These are phyloP conservation scores for Mycalesis mineus DNA, from an alignment of 2,888 invertebrate genomes.

Conservation along the genomic window DNA sequence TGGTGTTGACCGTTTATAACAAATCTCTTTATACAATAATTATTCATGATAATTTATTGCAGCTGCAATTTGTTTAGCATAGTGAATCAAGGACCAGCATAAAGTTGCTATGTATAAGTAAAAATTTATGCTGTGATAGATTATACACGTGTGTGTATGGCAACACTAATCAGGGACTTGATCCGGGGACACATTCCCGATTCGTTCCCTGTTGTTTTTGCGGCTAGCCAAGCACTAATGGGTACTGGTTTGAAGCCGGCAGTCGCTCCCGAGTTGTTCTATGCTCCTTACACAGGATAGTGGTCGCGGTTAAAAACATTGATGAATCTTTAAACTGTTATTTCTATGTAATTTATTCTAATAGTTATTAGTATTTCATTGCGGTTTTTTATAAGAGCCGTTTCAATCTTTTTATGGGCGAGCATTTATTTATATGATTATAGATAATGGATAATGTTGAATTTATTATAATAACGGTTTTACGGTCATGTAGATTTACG, in stretches of 20 bases:
- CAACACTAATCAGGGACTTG: conserved; percentile 49
- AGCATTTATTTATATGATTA: neutral
- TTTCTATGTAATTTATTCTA: conserved; percentile 28
- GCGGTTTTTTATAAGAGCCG: conserved; percentile 17
- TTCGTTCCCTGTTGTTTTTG: conserved; percentile 78
- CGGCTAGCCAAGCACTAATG: conserved; percentile 71
- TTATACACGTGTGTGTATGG: conserved; percentile 36
- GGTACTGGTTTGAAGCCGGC: conserved; percentile 65
- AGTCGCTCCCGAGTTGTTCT: conserved; percentile 27
- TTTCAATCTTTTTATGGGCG: conserved; percentile 11
- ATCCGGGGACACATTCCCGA: conserved; percentile 74
- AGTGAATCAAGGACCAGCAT: no score
- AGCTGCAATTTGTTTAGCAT: no score
- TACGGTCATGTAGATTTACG: neutral
- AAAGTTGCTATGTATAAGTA: neutral
- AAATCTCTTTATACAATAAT: no score
- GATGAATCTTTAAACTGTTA: conserved; percentile 29
- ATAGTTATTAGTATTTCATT: conserved; percentile 23
- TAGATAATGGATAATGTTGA: neutral
- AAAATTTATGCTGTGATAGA: conserved; percentile 23
- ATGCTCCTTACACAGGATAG: conserved; percentile 22
- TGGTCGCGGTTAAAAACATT: conserved; percentile 22
- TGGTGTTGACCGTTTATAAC: no score
- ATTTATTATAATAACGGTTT: neutral
- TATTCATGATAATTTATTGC: no score